A percentile compares a stretch with the other conserved stretches of the same genome.
Conservation (phyloP, 2,888 invertebrate species). For the Dichetophora obliterata region DNA sequence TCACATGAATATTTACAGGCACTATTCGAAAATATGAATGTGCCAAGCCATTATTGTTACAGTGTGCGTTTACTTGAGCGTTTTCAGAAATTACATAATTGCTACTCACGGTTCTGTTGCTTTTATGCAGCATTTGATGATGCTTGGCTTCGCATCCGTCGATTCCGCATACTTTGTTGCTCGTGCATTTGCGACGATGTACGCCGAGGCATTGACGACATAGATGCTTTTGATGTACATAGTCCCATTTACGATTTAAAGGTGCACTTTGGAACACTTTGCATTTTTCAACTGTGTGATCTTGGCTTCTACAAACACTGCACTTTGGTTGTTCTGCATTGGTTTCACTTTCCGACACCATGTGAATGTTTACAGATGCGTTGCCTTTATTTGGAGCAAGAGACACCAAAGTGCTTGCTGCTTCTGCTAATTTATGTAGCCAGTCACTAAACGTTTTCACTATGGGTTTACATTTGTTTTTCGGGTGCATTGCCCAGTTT, state of each 20-base stretch:
- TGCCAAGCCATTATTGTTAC: background rate
- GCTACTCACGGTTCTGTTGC: background rate
- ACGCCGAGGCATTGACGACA: too few species aligned
- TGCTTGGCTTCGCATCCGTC: slow-evolving; percentile 38
- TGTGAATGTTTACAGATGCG: slow-evolving; percentile 31
- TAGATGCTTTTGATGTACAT: slow-evolving; percentile 31
- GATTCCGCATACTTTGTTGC: slow-evolving; percentile 10
- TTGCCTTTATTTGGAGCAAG: slow-evolving; percentile 21
- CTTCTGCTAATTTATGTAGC: slow-evolving; percentile 37
- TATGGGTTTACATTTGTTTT: slow-evolving; percentile 22
- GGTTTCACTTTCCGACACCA: slow-evolving; percentile 14
- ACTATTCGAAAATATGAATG: slow-evolving; percentile 17
- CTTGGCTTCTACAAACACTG: slow-evolving; percentile 4
- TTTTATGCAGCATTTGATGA: slow-evolving; percentile 34
- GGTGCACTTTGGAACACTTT: slow-evolving; percentile 18
- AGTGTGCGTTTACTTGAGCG: slow-evolving; percentile 15
- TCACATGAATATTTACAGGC: slow-evolving; percentile 13
- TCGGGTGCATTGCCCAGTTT: slow-evolving; percentile 39
- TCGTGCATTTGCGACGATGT: slow-evolving; percentile 34
- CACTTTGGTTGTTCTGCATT: background rate
- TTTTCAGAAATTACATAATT: background rate
- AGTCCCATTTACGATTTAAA: slow-evolving; percentile 35
- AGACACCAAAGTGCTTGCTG: slow-evolving; percentile 31
- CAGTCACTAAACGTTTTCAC: slow-evolving; percentile 39
- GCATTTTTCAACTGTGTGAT: slow-evolving; percentile 25